Evolutionary conservation across 2,888 invertebrate species (phyloP).

Genomic region (Mythimna ferrago): DNA sequence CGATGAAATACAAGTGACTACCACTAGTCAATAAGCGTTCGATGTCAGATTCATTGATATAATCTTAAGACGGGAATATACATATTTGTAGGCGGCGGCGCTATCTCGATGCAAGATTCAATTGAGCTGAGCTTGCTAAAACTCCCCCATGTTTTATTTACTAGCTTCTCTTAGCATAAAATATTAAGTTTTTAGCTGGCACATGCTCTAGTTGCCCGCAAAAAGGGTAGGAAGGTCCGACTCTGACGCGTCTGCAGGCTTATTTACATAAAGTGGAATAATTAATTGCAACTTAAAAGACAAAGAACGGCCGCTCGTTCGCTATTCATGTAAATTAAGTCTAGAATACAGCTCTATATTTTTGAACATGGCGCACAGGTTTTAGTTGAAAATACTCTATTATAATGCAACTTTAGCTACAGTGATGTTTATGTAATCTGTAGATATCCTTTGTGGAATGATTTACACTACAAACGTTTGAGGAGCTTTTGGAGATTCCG

Average conservation of each 20-base stretch:
- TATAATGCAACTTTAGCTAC: constrained; percentile 49
- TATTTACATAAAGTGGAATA: constrained; percentile 89
- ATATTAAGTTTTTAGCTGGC: constrained; percentile 74
- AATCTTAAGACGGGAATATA: constrained; percentile 47
- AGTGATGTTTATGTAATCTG: constrained; percentile 37
- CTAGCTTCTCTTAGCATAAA: constrained; percentile 71
- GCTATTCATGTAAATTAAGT: constrained; percentile 88
- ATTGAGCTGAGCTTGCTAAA: constrained; percentile 48
- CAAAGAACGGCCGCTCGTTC: constrained; percentile 82
- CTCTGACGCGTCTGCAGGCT: constrained; percentile 75
- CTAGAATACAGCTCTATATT: constrained; percentile 76
- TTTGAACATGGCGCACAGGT: constrained; percentile 67
- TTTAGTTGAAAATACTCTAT: constrained; percentile 53
- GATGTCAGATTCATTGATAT: constrained; percentile 51
- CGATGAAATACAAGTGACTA: constrained; percentile 50
- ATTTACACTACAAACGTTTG: constrained; percentile 53
- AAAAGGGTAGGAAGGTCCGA: constrained; percentile 77
- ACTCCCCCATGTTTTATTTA: constrained; percentile 70
- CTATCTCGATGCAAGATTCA: constrained; percentile 49
- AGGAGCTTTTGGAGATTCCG: constrained; percentile 33
- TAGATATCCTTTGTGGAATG: constrained; percentile 45
- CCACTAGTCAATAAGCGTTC: constrained; percentile 51
- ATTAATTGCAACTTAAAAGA: constrained; percentile 88
- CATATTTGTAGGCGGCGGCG: constrained; percentile 11
- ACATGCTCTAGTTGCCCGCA: constrained; percentile 70